These are phyloP conservation scores for Iguana delicatissima DNA, from an alignment of 2,797 vertebrate species.

Conservation along the genomic window DNA sequence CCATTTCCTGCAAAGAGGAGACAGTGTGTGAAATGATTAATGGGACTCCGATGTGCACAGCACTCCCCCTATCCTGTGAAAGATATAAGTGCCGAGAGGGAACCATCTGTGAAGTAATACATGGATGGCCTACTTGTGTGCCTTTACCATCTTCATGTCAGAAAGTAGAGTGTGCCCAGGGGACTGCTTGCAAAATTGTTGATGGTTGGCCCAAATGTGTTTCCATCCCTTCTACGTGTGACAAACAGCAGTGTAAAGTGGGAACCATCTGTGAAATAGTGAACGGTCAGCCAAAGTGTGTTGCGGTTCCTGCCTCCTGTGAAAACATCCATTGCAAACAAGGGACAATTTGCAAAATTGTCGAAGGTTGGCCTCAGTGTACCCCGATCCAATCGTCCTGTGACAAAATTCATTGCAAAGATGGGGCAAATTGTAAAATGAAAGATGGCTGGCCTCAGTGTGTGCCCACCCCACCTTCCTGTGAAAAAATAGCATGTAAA, in stretches of 20 bases:
- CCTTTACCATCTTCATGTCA: background rate
- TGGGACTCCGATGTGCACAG: background rate
- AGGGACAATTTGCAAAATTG: conserved; percentile 15
- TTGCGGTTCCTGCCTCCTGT: background rate
- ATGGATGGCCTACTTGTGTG: background rate
- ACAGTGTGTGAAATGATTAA: conserved; percentile 19
- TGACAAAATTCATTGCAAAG: background rate
- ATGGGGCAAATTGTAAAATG: background rate
- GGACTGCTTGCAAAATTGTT: background rate
- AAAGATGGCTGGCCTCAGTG: background rate
- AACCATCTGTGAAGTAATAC: conserved; percentile 3
- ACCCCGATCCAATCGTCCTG: conserved; percentile 1
- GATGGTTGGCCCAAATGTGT: conserved; percentile 24
- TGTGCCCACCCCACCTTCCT: background rate
- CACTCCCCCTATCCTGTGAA: conserved; percentile 15
- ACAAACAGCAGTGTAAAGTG: background rate
- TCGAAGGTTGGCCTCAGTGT: conserved; percentile 6
- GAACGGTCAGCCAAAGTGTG: background rate
- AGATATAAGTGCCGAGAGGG: conserved; percentile 1
- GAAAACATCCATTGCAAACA: background rate
- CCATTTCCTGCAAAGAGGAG: conserved; percentile 8
- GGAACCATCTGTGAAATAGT: conserved; percentile 6
- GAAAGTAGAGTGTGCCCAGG: background rate
- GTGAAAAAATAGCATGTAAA: conserved; percentile 1
- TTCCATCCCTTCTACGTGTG: background rate